Percentiles rank a stretch among this genome's conserved stretches.
Evolutionary conservation across 92 coral and sea anemone genomes (phyloP).

Genomic region (Blastomussa wellsi): DNA sequence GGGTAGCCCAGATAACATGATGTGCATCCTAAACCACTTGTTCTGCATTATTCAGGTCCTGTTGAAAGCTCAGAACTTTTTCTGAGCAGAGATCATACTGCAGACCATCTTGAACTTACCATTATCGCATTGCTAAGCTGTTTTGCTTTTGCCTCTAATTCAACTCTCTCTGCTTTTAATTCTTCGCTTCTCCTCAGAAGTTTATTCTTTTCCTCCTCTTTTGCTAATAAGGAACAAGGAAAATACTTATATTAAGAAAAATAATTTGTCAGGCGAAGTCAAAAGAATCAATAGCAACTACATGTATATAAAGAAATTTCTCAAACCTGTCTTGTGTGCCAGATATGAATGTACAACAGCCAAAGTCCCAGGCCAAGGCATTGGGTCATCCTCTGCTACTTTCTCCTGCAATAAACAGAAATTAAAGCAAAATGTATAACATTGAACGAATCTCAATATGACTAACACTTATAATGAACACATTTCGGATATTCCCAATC

Average conservation of each 20-base stretch:
- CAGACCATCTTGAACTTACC: constrained; percentile 52
- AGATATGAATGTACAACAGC: constrained; percentile 90
- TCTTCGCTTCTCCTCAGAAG: constrained; percentile 88
- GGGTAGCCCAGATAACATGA: too few species aligned
- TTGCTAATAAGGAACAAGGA: constrained; percentile 44
- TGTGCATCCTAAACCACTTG: too few species aligned
- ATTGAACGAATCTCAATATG: too few species aligned
- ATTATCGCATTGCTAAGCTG: constrained; percentile 88
- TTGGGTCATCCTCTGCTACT: constrained; percentile 70
- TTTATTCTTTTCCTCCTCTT: constrained; percentile 86
- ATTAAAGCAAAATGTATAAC: too few species aligned
- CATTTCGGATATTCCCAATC: too few species aligned
- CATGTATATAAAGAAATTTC: too few species aligned
- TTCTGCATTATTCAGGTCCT: too few species aligned
- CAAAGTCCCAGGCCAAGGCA: constrained; percentile 97
- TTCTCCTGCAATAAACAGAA: constrained; percentile 58
- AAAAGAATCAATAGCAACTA: not conserved
- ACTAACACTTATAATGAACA: too few species aligned
- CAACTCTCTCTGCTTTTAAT: constrained; percentile 82
- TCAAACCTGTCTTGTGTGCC: constrained; percentile 88
- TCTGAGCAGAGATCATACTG: not conserved
- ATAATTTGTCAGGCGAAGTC: not conserved
- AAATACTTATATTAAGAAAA: not conserved
- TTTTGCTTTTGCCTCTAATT: constrained; percentile 92
- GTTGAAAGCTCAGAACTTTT: too few species aligned